Percentiles rank a stretch among this genome's conserved stretches.
phyloP scores from a whole-genome alignment of 2,797 vertebrate species.

The Apodemus agrarius region DNA sequence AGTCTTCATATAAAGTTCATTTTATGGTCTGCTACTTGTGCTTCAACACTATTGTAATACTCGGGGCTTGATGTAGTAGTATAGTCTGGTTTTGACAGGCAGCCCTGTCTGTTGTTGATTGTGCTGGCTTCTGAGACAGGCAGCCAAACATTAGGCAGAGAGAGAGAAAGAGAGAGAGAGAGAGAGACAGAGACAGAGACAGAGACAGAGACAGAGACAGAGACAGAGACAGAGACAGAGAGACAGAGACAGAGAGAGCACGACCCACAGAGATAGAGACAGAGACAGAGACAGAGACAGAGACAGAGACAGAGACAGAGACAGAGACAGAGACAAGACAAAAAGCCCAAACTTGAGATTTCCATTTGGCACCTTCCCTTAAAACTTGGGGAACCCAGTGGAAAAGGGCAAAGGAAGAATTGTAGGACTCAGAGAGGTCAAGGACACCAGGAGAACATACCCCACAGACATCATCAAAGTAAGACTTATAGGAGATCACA shows the following conservation, averaged over 20 bases:
- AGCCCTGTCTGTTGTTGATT: not conserved
- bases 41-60: not conserved
- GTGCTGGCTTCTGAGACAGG: no score
- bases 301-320: no score
- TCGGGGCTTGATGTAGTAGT: not conserved
- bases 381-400: not conserved
- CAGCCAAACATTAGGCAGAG: not conserved
- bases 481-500: not conserved
- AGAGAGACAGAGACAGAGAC: no score
- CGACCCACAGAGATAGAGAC: no score
- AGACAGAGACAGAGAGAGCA: no score
- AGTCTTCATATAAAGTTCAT: not conserved
- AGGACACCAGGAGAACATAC: not conserved
- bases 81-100: not conserved
- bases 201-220: no score
- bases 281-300: no score
- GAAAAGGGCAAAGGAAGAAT: not conserved
- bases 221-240: no score
- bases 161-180: not conserved
- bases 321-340: not conserved
- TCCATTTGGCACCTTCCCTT: not conserved
- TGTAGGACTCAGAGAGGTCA: not conserved
- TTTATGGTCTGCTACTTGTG: not conserved
- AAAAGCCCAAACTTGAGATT: not conserved
- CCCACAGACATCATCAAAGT: not conserved